Evolutionary conservation across 2,113 vertebrate species (phyloP).

Genomic region (Mastomys coucha): DNA sequence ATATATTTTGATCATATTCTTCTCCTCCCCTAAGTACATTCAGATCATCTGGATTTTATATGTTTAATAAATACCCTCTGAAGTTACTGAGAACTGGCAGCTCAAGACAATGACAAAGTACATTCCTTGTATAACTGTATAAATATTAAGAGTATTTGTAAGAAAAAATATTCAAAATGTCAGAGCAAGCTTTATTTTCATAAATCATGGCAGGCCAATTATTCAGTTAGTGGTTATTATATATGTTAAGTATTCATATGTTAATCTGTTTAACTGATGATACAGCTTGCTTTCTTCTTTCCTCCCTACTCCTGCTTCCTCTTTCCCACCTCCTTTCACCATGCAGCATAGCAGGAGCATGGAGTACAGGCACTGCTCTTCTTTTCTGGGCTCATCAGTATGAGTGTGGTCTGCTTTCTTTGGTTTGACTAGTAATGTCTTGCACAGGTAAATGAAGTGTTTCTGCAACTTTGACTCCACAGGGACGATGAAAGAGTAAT

Average conservation of each 20-base stretch:
- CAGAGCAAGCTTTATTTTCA: not conserved
- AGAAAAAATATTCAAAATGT: slow-evolving; percentile 1
- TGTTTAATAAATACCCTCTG: slow-evolving; percentile 40
- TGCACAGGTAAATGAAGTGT: slow-evolving; percentile 12
- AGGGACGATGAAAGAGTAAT: slow-evolving; percentile 17
- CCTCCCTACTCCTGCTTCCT: too few species aligned
- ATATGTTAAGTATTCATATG: slow-evolving; percentile 42
- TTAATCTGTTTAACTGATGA: slow-evolving; percentile 23
- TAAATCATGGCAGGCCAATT: not conserved
- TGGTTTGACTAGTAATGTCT: not conserved
- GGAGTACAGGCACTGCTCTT: not conserved
- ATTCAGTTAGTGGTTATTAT: slow-evolving; percentile 13
- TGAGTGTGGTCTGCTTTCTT: fast-evolving
- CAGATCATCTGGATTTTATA: slow-evolving; percentile 5
- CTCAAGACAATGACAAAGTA: not conserved
- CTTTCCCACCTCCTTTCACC: not conserved
- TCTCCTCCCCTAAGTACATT: not conserved
- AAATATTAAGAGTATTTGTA: slow-evolving; percentile 52
- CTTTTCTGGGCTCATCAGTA: not conserved
- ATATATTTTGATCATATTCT: not conserved
- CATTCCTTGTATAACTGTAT: not conserved
- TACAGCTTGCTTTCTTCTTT: not conserved
- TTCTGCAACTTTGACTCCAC: slow-evolving; percentile 12
- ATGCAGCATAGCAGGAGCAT: not conserved
- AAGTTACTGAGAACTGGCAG: slow-evolving; percentile 46